Conservation (phyloP, 1,140 invertebrate genomes). For the Diploscapter pachys region DNA sequence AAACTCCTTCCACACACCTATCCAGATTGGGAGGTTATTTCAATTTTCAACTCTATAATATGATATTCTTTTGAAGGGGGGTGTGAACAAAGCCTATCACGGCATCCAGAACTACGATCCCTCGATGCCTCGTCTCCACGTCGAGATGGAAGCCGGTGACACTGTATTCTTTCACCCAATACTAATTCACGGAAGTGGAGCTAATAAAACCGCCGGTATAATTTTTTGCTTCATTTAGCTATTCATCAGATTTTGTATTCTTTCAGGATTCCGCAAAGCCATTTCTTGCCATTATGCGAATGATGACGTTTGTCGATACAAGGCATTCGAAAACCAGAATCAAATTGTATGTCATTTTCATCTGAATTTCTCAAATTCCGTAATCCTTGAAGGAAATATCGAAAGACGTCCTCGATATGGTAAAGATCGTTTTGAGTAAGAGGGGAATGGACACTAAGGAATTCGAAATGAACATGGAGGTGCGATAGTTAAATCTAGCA, state of each 20-base stretch:
- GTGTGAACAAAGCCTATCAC: slow-evolving; percentile 78
- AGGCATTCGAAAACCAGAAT: slow-evolving; percentile 60
- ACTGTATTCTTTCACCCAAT: slow-evolving; percentile 86
- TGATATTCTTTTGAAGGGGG: slow-evolving; percentile 62
- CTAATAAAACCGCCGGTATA: slow-evolving; percentile 69
- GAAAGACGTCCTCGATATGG: slow-evolving; percentile 71
- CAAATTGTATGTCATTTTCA: slow-evolving; percentile 2
- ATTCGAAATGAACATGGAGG: slow-evolving; percentile 38
- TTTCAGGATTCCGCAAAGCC: slow-evolving; percentile 66
- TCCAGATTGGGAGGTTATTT: slow-evolving; percentile 68
- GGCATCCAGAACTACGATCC: slow-evolving; percentile 69
- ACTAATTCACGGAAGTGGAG: slow-evolving; percentile 80
- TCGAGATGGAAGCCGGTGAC: slow-evolving; percentile 79
- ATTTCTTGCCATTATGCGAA: slow-evolving; percentile 79
- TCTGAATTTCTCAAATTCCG: slow-evolving; percentile 55
- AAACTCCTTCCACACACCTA: slow-evolving; percentile 71
- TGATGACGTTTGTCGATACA: slow-evolving; percentile 68
- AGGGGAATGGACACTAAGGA: slow-evolving; percentile 38
- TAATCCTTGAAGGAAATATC: slow-evolving; percentile 70
- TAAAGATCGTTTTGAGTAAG: slow-evolving; percentile 54
- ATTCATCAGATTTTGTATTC: not conserved
- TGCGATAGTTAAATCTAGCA: not conserved
- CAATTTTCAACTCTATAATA: slow-evolving; percentile 2
- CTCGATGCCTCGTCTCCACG: slow-evolving; percentile 64
- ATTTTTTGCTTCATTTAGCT: not conserved